These are phyloP conservation scores for Agriopis aurantiaria DNA, from an alignment of 2,888 invertebrate species.

Conservation along the genomic window DNA sequence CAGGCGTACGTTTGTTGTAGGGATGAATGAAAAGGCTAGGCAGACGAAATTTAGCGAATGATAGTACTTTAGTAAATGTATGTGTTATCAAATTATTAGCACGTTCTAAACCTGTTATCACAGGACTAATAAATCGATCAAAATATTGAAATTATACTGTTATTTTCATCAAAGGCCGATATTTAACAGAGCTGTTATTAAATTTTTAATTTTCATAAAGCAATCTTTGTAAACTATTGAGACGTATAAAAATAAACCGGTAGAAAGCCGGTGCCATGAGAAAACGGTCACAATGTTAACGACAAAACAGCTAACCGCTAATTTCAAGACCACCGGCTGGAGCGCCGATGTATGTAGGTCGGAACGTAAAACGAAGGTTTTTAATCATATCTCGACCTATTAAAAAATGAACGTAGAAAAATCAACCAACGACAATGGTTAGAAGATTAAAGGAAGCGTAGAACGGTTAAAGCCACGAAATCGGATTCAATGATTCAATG, in stretches of 20 bases:
- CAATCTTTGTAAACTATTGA: conserved; percentile 2
- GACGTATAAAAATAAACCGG: conserved; percentile 26
- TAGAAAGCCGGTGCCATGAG: conserved; percentile 37
- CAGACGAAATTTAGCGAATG: too few species aligned
- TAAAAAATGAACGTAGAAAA: conserved; percentile 33
- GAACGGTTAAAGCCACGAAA: conserved; percentile 41
- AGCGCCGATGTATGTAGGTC: conserved; percentile 21
- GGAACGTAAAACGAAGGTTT: conserved; percentile 36
- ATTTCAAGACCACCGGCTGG: conserved; percentile 45
- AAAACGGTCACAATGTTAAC: conserved; percentile 48
- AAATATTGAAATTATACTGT: not conserved
- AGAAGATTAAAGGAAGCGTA: conserved; percentile 32
- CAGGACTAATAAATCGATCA: too few species aligned
- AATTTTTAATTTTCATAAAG: conserved; percentile 2
- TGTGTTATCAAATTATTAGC: too few species aligned
- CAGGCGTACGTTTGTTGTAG: not conserved
- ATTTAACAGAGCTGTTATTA: not conserved
- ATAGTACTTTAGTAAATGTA: too few species aligned
- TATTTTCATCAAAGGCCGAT: not conserved
- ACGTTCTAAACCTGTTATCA: too few species aligned
- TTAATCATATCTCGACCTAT: conserved; percentile 38
- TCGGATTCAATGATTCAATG: conserved; percentile 54
- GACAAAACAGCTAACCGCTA: conserved; percentile 48
- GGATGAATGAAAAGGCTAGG: not conserved
- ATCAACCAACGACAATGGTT: conserved; percentile 27